Conservation (phyloP, 2,797 vertebrate species). For the Peromyscus attwateri region DNA sequence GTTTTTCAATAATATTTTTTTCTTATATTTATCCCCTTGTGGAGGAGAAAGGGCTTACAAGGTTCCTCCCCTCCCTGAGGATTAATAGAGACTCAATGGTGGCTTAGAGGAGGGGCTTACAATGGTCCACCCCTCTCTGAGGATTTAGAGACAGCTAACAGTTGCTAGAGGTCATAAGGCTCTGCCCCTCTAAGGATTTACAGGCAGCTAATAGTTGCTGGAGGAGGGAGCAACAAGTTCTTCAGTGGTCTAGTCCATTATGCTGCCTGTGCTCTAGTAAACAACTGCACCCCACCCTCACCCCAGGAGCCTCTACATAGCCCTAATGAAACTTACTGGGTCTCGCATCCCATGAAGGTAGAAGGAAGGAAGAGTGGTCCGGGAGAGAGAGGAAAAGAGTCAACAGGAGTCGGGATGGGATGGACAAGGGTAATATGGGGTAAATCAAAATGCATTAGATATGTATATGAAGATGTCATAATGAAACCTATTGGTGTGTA, state of each 20-base stretch:
- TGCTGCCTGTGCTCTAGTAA: background rate
- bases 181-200: background rate
- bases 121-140: background rate
- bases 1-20: background rate
- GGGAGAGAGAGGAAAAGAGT: background rate
- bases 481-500: background rate
- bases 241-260: background rate
- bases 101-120: background rate
- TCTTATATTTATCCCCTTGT: background rate
- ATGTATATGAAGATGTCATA: background rate
- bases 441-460: background rate
- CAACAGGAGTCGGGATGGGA: background rate
- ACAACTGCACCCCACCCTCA: background rate
- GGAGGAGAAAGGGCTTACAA: background rate
- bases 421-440: background rate
- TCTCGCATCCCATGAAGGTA: background rate
- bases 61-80: background rate
- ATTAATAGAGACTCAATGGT: background rate
- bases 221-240: background rate
- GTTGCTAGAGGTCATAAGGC: background rate
- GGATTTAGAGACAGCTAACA: background rate
- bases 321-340: background rate
- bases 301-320: too few species aligned
- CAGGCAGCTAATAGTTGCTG: background rate
- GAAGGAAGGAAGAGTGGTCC: background rate